phyloP scores from a whole-genome alignment of 2,113 vertebrate species.

The Euleptes europaea region DNA sequence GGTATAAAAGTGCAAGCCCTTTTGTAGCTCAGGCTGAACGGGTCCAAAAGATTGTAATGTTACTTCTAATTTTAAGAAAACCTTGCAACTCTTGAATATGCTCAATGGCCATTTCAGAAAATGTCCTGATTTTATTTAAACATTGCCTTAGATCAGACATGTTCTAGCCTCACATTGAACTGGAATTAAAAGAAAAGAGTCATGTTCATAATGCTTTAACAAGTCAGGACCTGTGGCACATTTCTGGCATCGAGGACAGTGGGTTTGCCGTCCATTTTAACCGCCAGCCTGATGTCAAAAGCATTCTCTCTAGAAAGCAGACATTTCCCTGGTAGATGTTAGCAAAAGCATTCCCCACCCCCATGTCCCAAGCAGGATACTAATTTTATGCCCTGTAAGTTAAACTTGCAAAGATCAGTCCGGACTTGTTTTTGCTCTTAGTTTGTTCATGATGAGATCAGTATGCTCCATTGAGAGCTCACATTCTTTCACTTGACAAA shows the following conservation, averaged over 20 bases:
- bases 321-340: conserved; percentile 47
- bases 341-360: conserved; percentile 40
- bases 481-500: conserved; percentile 47
- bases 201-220: conserved; percentile 74
- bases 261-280: conserved; percentile 62
- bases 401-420: conserved; percentile 63
- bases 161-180: conserved; percentile 70
- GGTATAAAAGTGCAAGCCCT: not conserved
- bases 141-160: conserved; percentile 68
- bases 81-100: conserved; percentile 33
- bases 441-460: conserved; percentile 47
- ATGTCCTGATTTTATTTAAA: conserved; percentile 63
- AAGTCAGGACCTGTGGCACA: conserved; percentile 73
- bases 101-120: conserved; percentile 38
- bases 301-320: conserved; percentile 67
- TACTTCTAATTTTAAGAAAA: not conserved
- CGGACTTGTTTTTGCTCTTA: conserved; percentile 64
- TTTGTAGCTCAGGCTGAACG: not conserved
- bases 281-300: conserved; percentile 74
- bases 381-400: conserved; percentile 65
- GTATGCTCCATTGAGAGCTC: conserved; percentile 44
- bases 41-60: not conserved
- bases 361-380: conserved; percentile 19
- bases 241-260: conserved; percentile 71
- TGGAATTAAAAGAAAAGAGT: conserved; percentile 65